Evolutionary conservation across 1,140 invertebrate genomes (phyloP), one percentile per base, ranked within the genome.

Genomic region (Copidosoma floridanum): DNA sequence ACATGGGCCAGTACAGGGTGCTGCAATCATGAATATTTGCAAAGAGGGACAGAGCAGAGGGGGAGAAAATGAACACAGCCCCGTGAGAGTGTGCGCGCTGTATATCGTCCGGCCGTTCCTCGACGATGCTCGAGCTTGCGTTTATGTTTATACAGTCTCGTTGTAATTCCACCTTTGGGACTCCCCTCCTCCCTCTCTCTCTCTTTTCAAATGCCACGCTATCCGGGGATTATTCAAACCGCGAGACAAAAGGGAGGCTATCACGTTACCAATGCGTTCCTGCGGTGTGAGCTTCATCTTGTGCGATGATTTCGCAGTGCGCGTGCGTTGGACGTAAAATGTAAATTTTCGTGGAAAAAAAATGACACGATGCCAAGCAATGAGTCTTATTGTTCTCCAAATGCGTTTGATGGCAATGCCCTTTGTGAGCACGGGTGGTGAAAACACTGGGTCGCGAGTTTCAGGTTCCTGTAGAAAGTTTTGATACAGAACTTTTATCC

Each of bases 161-260:
- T 32, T 32, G 46, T 48, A 48, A 48, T 23, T 47, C 16, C 50
- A 60, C 18, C 57, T 59, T 37, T 44, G 57, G 37, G 41, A 27
- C 54, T 51, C 50, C 50, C 54, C 23, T 32, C 29, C 29, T 32
- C 29, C 12, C 29, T 32, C 29, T 6, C 29, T 32, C 29, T 32
- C 46, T 50, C 51, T 54, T 61, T 55, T 55, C 14, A 61, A 32
- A 40, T 24, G 32, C 58, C 58, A 55, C 10, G 37, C 52, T 48
- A 55, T 40, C 52, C 58, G 18, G 38, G 52, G 44, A 61, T 61
- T 61, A 55, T 61, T 61, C 58, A 50, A 35, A 11, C 43, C 24
- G 4, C 35, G 53, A 62, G 54, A 62, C 60, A 62, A 62, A 62
- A 37, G n/a, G n/a, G n/a, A n/a, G 38, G 26, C 47, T 32, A 62